Percentiles rank a stretch among this genome's conserved stretches.
Evolutionary conservation across 2,888 invertebrate genomes (phyloP).

Genomic region (Cerastoderma edule): DNA sequence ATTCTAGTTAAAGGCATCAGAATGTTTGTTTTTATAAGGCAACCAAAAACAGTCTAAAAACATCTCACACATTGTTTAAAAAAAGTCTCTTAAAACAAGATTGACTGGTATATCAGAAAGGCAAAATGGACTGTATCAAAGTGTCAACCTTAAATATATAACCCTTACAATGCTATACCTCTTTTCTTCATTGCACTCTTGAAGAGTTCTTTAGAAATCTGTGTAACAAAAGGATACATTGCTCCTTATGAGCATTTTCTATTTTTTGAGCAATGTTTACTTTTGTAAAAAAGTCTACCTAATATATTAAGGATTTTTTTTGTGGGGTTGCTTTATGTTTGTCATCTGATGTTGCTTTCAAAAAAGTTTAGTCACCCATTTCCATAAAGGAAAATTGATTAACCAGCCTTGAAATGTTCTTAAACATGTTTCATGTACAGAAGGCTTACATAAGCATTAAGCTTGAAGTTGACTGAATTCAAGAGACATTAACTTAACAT

Average conservation of each 20-base stretch:
- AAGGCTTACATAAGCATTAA: not conserved
- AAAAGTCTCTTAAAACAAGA: too few species aligned
- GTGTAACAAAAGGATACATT: not conserved
- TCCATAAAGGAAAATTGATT: too few species aligned
- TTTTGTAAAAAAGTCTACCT: not conserved
- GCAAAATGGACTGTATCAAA: too few species aligned
- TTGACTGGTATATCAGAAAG: too few species aligned
- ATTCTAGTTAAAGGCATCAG: too few species aligned
- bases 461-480: not conserved
- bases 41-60: too few species aligned
- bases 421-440: not conserved
- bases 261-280: not conserved
- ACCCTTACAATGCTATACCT: not conserved
- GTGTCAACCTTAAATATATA: not conserved
- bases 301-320: not conserved
- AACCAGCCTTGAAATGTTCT: not conserved
- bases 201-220: too few species aligned
- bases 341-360: not conserved
- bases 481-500: not conserved
- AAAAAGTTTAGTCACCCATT: constrained; percentile 5
- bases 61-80: too few species aligned
- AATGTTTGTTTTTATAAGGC: too few species aligned
- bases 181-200: not conserved
- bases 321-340: too few species aligned
- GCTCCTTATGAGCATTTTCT: constrained; percentile 8